Conservation (phyloP, 1,140 invertebrate species). For the Elymnias hypermnestra region DNA sequence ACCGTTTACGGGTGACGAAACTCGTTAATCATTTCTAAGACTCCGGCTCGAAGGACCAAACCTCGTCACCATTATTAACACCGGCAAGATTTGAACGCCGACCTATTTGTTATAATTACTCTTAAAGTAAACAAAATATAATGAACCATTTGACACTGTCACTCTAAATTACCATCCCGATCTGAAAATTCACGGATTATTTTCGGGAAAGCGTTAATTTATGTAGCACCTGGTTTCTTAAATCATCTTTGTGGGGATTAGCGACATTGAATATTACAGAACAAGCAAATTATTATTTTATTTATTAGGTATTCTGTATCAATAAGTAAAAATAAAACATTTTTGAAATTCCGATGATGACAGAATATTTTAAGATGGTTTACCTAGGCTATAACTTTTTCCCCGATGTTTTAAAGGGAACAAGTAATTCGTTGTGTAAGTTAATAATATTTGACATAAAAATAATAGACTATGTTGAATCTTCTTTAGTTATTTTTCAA, state of each 20-base stretch:
- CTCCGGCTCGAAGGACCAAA: constrained; percentile 17
- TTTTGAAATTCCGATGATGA: too few relatives aligned
- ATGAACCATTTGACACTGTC: constrained; percentile 54
- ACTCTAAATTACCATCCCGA: constrained; percentile 37
- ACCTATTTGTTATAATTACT: constrained; percentile 56
- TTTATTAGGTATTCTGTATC: too few relatives aligned
- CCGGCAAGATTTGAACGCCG: constrained; percentile 31
- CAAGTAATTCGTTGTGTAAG: too few relatives aligned
- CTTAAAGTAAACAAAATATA: constrained; percentile 50
- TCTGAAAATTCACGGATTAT: constrained; percentile 26
- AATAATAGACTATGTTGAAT: too few relatives aligned
- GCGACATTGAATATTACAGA: constrained; percentile 11
- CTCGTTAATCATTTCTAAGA: constrained; percentile 25
- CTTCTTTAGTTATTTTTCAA: too few relatives aligned
- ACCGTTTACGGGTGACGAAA: constrained; percentile 40
- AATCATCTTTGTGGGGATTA: constrained; percentile 26
- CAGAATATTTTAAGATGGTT: too few relatives aligned
- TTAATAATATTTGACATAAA: too few relatives aligned
- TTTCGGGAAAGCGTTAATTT: constrained; percentile 36
- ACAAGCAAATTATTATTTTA: too few relatives aligned
- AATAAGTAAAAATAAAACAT: too few relatives aligned
- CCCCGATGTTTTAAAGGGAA: too few relatives aligned
- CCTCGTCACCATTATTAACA: constrained; percentile 33
- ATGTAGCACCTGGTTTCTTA: constrained; percentile 41
- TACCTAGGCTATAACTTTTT: too few relatives aligned